phyloP scores from a whole-genome alignment of 2,113 vertebrate species.

The Prionailurus viverrinus region DNA sequence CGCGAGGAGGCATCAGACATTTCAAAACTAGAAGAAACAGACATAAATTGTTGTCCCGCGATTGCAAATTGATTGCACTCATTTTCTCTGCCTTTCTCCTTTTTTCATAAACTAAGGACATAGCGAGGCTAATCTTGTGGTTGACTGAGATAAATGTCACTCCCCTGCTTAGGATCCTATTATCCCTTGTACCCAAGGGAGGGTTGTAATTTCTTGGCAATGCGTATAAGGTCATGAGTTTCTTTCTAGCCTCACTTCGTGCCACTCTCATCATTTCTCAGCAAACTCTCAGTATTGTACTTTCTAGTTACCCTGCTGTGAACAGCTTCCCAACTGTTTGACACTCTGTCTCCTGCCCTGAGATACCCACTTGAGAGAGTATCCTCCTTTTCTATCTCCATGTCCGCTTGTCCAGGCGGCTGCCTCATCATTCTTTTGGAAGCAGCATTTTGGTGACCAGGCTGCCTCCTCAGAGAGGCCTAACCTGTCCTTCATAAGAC shows the following conservation, averaged over 20 bases:
- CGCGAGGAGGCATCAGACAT: neutral
- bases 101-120: neutral
- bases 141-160: neutral
- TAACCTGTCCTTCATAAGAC: neutral
- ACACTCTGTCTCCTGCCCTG: neutral
- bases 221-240: neutral
- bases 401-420: neutral
- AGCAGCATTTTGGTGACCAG: neutral
- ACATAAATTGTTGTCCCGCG: neutral
- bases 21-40: constrained; percentile 21
- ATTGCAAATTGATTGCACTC: neutral
- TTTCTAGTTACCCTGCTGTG: neutral
- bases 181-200: neutral
- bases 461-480: neutral
- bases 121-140: neutral
- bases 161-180: neutral
- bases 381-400: neutral
- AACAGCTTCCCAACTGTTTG: neutral
- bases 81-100: neutral
- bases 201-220: neutral
- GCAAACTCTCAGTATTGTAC: neutral
- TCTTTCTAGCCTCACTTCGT: neutral
- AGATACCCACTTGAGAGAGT: no score
- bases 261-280: neutral
- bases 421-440: neutral